Evolutionary conservation across 2,797 vertebrate species (phyloP), one percentile per base, ranked within the genome.

Genomic region (Spheniscus humboldti): DNA sequence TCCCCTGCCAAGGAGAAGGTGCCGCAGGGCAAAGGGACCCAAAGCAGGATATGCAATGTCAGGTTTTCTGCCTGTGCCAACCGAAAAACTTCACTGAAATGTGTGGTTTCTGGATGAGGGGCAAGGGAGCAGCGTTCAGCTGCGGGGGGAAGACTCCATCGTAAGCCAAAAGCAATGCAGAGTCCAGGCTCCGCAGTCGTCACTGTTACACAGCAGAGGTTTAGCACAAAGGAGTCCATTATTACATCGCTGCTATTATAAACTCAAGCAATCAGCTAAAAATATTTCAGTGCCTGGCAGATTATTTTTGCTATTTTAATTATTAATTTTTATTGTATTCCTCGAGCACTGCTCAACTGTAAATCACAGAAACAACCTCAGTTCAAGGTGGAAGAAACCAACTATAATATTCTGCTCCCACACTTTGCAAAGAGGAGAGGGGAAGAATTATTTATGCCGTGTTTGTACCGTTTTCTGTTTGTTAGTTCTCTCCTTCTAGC

Each of bases 271-370:
- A 89, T 39, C 88, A 72, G 87, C 94, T 94, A 78, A 92, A 95
- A 96, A 92, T 95, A 92, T 78, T 84, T 14, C 87, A 14, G 13
- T 3, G 57, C 68, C 86, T 83, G 91, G 78, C 84, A 67, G 86
- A 80, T 66, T 69, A 60, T 56, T 82, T 48, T 90, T 20, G 37
- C 75, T 55, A 18, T 81, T 96, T 95, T 71, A 94, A 95, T 96
- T 90, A 86, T 90, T 92, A 83, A 94, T 91, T 91, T 93, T 90
- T 37, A 79, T 69, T 62, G 69, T 83, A 15, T 66, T 88, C 90
- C 78, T 95, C 13, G 3, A 83, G 82, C 5, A 3, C 52, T 76
- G 59, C 88, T 73, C 76, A 2, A 6, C 71, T 30, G 80, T 16
- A 90, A 92, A 90, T 75, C 73, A 13, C 78, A 56, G 69, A 10